Evolutionary conservation across 2,113 vertebrate genomes (phyloP).

Genomic region (Pandion haliaetus): DNA sequence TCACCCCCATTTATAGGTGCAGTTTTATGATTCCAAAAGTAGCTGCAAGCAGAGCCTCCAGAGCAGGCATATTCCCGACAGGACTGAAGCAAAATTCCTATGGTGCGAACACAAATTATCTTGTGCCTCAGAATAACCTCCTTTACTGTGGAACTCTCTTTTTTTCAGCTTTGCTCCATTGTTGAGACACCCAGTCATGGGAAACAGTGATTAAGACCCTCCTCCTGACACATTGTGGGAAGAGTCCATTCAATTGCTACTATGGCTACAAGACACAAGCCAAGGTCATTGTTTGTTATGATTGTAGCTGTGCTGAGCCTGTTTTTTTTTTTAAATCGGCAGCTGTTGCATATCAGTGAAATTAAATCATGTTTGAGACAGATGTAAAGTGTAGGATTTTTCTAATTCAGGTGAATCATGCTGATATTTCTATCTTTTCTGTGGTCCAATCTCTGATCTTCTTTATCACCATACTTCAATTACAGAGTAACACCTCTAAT

Average conservation of each 20-base stretch:
- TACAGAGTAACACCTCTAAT: neutral
- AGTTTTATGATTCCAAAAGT: neutral
- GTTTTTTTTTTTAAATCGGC: accelerated
- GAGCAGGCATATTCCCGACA: neutral
- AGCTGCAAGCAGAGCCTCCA: neutral
- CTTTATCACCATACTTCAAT: neutral
- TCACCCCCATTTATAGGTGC: neutral
- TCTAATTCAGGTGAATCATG: neutral
- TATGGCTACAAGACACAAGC: slow-evolving; percentile 42
- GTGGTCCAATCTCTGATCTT: neutral
- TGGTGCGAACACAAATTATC: neutral
- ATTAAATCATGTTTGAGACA: slow-evolving; percentile 1
- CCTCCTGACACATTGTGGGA: neutral
- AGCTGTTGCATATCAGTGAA: slow-evolving; percentile 23
- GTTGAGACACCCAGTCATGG: neutral
- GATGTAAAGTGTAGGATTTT: neutral
- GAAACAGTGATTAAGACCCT: neutral
- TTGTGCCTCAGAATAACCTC: neutral
- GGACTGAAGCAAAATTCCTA: neutral
- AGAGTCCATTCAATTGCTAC: slow-evolving; percentile 42
- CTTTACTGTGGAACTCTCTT: neutral
- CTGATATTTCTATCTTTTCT: neutral
- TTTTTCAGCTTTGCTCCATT: neutral
- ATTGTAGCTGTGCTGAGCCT: neutral
- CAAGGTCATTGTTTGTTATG: slow-evolving; percentile 57